Percentiles rank a stretch among this genome's conserved stretches.
Evolutionary conservation across 2,113 vertebrate genomes (phyloP).

Genomic region (Spheniscus mendiculus): DNA sequence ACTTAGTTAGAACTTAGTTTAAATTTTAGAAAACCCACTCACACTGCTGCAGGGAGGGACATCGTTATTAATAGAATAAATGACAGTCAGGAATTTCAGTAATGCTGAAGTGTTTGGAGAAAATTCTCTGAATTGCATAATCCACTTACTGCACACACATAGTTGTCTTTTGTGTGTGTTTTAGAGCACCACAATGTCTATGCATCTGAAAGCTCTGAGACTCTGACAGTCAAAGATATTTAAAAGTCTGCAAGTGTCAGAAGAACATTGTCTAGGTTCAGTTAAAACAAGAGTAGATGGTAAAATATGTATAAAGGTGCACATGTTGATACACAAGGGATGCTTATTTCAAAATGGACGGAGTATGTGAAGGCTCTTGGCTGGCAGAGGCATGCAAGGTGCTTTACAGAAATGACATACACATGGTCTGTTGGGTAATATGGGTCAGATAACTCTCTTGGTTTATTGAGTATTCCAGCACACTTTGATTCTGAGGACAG

Average conservation of each 20-base stretch:
- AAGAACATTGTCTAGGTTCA: constrained; percentile 20
- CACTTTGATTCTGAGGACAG: constrained; percentile 14
- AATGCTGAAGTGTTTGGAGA: neutral
- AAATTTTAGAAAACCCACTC: neutral
- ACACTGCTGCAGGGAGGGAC: neutral
- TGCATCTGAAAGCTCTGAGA: neutral
- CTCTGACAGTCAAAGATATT: constrained; percentile 9
- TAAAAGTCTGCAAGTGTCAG: constrained; percentile 40
- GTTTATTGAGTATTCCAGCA: constrained; percentile 28
- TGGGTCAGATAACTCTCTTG: neutral
- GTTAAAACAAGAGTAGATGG: constrained; percentile 48
- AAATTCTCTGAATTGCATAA: neutral
- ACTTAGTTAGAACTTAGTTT: neutral
- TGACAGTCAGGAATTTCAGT: neutral
- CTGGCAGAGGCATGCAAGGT: neutral
- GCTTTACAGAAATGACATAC: neutral
- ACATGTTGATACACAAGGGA: constrained; percentile 18
- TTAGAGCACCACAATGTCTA: neutral
- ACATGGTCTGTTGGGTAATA: neutral
- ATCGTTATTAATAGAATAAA: neutral
- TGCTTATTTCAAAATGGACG: constrained; percentile 10
- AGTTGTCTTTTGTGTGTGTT: neutral
- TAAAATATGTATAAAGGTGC: constrained; percentile 59
- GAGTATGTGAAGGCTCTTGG: neutral
- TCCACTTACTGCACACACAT: neutral